Conservation (phyloP, 2,888 invertebrate genomes). For the Anaspis maculata region DNA sequence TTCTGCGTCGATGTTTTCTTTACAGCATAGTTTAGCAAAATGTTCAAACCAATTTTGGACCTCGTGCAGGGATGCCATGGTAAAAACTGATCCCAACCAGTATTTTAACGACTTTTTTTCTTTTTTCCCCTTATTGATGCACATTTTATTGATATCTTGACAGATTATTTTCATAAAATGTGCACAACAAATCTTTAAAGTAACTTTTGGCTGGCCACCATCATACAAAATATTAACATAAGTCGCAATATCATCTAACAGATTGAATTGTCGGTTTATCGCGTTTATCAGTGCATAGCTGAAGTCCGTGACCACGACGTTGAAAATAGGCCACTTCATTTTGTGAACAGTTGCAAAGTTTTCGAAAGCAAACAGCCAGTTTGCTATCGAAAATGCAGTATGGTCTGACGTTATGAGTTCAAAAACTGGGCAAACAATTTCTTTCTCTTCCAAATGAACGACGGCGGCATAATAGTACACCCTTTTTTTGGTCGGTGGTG, state of each 20-base stretch:
- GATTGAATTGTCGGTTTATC: not conserved
- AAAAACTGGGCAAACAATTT: not conserved
- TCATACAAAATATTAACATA: not conserved
- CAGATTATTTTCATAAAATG: not conserved
- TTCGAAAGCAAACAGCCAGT: conserved; percentile 1
- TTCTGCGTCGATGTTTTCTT: not conserved
- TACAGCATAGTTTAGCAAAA: too few relatives aligned
- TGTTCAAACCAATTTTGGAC: too few relatives aligned
- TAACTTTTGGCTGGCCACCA: not conserved
- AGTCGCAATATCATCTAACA: not conserved
- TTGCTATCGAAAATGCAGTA: not conserved
- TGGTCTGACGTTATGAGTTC: not conserved
- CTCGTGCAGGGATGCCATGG: not conserved
- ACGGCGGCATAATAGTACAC: conserved; percentile 1
- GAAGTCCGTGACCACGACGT: not conserved
- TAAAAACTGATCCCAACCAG: not conserved
- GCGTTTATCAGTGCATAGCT: not conserved
- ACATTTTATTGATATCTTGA: not conserved
- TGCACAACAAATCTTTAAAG: not conserved
- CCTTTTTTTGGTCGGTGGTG: not conserved
- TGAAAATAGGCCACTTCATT: not conserved
- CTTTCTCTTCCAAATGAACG: not conserved
- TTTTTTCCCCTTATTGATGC: not conserved
- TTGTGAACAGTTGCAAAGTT: not conserved
- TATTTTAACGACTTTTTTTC: not conserved